phyloP scores from a whole-genome alignment of 2,888 invertebrate genomes.

The Plusia festucae region DNA sequence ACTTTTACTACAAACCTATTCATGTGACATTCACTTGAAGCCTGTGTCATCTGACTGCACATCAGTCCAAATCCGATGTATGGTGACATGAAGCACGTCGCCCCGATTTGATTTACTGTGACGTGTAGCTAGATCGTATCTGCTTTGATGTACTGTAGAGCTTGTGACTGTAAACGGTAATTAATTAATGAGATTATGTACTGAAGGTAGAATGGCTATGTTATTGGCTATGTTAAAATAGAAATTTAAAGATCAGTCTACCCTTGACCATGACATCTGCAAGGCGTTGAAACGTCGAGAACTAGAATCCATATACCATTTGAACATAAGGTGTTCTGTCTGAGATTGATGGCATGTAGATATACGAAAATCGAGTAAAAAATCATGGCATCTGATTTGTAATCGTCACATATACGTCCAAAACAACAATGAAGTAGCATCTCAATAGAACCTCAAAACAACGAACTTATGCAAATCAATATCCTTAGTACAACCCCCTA shows the following conservation, averaged over 20 bases:
- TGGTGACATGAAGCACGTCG: slow-evolving; percentile 62
- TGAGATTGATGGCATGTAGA: slow-evolving; percentile 12
- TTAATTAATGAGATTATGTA: slow-evolving; percentile 31
- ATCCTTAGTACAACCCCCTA: neutral
- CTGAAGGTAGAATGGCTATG: no score
- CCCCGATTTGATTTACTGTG: slow-evolving; percentile 69
- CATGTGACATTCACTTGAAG: slow-evolving; percentile 21
- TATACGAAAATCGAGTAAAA: no score
- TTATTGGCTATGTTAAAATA: no score
- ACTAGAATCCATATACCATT: no score
- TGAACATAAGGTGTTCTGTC: no score
- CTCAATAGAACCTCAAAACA: neutral
- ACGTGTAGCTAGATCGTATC: slow-evolving; percentile 52
- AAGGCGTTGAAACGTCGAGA: no score
- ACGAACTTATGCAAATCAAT: neutral
- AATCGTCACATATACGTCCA: neutral
- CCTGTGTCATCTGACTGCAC: slow-evolving; percentile 50
- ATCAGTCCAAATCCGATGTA: slow-evolving; percentile 61
- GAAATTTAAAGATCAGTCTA: no score
- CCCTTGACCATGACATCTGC: no score
- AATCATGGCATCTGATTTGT: no score
- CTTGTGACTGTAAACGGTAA: slow-evolving; percentile 38
- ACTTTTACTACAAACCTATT: slow-evolving; percentile 11
- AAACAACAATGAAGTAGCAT: neutral
- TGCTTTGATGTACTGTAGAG: slow-evolving; percentile 42